Evolutionary conservation across 2,113 vertebrate genomes (phyloP), one percentile per base, ranked within the genome.

Genomic region (Spilogale gracilis): DNA sequence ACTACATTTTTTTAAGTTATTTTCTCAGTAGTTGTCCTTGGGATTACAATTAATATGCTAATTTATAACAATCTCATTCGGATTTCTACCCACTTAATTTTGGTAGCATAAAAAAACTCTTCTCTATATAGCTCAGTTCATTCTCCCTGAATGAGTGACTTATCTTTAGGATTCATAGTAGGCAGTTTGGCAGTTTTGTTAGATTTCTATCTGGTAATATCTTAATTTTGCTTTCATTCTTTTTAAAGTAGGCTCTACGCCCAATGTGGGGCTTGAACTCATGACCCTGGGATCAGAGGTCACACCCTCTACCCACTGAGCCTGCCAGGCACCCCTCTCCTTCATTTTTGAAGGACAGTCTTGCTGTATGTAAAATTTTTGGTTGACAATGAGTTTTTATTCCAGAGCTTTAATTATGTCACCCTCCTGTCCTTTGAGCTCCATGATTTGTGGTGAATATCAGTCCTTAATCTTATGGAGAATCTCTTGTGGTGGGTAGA

Each of bases 61-160:
- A 87, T 54, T 48, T 95, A 69, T 82, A 91, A 81, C n/a, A 82
- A 61, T 67, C 5, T 94, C 27, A 3, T 61, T 93, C 91, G 58
- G 73, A 67, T 91, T 61, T 76, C 8, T 86, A 56, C n/a, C 20
- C 14, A 45, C 25, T 60, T 91, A 81, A 86, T 65, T 80, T 71
- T 76, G 65, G 43, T 52, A 54, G 38, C 61, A 16, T 43, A 73
- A 85, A 80, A 93, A 93, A 85, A 11, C 14, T 6, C 89, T 69
- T 3, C 25, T 87, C 12, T 18, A 13, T 18, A 13, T 38, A 81
- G 9, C 13, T 82, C 9, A 5, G 45, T 76, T 95, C 60, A 30
- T 67, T 54, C 60, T 76, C 50, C 10, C 48, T 54, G 76, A 91
- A 67, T 80, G n/a, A 80, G 65, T 30, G 45, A 63, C 13, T 79